A percentile compares a stretch with the other conserved stretches of the same genome.
Conservation (phyloP, 2,888 invertebrate species). For the Hoplodrina ambigua region DNA sequence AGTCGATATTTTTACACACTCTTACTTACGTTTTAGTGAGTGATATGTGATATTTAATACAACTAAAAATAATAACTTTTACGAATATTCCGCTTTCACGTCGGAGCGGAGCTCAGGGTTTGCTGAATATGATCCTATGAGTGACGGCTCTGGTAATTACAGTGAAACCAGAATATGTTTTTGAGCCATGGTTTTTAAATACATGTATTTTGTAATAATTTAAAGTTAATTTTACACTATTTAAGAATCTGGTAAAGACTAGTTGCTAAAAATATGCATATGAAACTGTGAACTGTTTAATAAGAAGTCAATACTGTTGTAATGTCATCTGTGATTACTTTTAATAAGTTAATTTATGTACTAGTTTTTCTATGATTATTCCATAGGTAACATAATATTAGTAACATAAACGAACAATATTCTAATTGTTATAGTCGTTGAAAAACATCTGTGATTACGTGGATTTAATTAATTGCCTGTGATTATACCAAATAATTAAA, state of each 20-base stretch:
- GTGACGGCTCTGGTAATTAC: conserved; percentile 39
- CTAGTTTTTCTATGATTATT: conserved; percentile 35
- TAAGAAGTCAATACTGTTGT: conserved; percentile 35
- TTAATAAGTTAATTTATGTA: conserved; percentile 36
- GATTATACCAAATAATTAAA: conserved; percentile 35
- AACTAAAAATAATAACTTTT: conserved; percentile 36
- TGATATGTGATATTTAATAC: conserved; percentile 36
- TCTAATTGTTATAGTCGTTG: conserved; percentile 34
- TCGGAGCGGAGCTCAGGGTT: conserved; percentile 41
- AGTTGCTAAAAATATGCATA: conserved; percentile 34
- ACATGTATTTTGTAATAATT: conserved; percentile 40
- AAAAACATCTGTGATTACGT: conserved; percentile 34
- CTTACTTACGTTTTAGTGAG: conserved; percentile 41
- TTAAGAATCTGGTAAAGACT: conserved; percentile 37
- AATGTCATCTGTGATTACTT: conserved; percentile 35
- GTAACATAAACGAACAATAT: conserved; percentile 36
- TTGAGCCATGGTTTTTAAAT: conserved; percentile 39
- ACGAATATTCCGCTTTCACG: conserved; percentile 38
- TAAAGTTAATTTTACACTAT: conserved; percentile 40
- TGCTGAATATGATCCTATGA: conserved; percentile 38
- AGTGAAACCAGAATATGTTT: conserved; percentile 40
- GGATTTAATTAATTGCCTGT: conserved; percentile 35
- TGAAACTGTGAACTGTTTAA: conserved; percentile 37
- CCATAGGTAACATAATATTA: conserved; percentile 35
- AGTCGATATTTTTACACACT: conserved; percentile 37